Evolutionary conservation across 2,113 vertebrate genomes (phyloP).

Genomic region (Gopherus evgoodei): DNA sequence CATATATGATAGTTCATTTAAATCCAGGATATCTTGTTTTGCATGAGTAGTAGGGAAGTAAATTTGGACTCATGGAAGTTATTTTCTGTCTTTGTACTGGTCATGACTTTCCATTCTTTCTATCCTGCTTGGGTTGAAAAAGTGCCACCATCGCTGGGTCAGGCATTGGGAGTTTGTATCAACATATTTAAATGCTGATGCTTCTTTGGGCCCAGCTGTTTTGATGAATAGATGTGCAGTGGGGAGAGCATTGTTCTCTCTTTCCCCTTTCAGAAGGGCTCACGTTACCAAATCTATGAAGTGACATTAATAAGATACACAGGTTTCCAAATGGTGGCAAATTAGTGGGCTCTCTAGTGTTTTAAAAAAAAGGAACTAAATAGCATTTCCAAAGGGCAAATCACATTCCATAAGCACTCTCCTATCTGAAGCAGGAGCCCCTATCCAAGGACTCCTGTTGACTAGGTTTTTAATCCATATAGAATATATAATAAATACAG

Average conservation of each 20-base stretch:
- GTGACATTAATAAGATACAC: neutral
- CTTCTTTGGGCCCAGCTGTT: neutral
- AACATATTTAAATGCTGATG: neutral
- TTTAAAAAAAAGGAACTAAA: neutral
- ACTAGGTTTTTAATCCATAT: conserved; percentile 2
- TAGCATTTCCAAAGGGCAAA: neutral
- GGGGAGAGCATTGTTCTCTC: neutral
- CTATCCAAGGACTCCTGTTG: neutral
- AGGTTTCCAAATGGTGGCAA: neutral
- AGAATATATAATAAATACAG: neutral
- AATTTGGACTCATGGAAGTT: neutral
- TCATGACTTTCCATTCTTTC: neutral
- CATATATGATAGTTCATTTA: neutral
- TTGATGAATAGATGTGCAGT: neutral
- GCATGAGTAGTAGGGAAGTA: neutral
- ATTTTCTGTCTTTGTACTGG: neutral
- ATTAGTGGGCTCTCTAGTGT: neutral
- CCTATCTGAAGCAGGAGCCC: neutral
- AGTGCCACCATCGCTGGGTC: neutral
- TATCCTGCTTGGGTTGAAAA: neutral
- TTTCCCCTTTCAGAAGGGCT: neutral
- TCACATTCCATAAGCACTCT: neutral
- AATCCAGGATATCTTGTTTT: neutral
- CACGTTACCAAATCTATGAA: neutral
- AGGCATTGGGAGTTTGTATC: neutral